Evolutionary conservation across 2,888 invertebrate species (phyloP), one percentile per base, ranked within the genome.

Genomic region (Polyommatus icarus): DNA sequence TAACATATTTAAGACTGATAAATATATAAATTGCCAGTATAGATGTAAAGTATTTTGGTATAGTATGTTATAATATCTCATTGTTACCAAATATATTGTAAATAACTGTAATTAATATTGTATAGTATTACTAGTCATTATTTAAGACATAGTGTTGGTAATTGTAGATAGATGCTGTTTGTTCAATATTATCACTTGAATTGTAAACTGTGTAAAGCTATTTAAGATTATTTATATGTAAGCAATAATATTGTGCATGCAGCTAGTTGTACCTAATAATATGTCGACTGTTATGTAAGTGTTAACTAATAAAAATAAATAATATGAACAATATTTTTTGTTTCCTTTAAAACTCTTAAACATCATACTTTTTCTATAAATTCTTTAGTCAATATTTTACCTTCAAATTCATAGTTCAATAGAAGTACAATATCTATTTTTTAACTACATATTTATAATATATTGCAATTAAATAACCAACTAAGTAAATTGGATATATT

Each of bases 31-130:
- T 88, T 86, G 91, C 91, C 91, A 92, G 92, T 92, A 92, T 90
- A 84, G 85, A 84, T 88, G 85, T 86, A 85, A 86, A 89, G 88
- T 92, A 92, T 93, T 92, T 92, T 93, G 90, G 87, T 92, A 93
- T 90, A 90, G 88, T 81, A 83, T 84, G 81, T 84, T 89, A 88
- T 91, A 90, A 87, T 89, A 90, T 93, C 92, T 92, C 93, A 92
- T 88, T 93, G 94, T 94, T 94, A 94, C 94, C 94, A 94, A 94
- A 94, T 93, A 91, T 92, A 89, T 91, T 91, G 91, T 94, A 91
- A 86, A 91, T 89, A 91, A 84, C 85, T 84, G 87, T 87, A 87
- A 84, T 79, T 85, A 84, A 84, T 87, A 72, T 86, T 92, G 88
- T 90, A 90, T 91, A 92, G 90, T 85, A 88, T 87, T 87, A 91